Base-by-base conservation (phyloP, 2,888 invertebrate genomes). In the Hirudinaria manillensis region DNA sequence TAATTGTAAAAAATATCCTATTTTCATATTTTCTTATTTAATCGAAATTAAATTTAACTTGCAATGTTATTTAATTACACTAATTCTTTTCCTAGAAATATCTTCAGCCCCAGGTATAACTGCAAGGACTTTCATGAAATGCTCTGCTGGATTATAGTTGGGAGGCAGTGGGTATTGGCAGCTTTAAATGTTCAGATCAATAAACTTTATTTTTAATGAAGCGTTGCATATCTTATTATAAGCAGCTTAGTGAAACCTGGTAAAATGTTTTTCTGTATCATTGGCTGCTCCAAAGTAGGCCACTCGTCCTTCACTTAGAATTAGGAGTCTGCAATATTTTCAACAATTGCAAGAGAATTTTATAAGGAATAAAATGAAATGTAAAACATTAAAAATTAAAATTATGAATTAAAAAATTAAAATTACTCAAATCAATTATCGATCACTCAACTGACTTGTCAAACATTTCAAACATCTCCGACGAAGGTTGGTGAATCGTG, bases 401-500 rank as follows among this genome's bases (percentile, higher is more conserved):
- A n/a, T 10, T 36, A 3, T 36, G 3, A 36, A 36, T 36, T n/a
- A n/a, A n/a, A n/a, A n/a, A n/a, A n/a, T n/a, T n/a, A n/a, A n/a
- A n/a, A n/a, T n/a, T n/a, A n/a, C n/a, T n/a, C n/a, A n/a, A n/a
- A n/a, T n/a, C 10, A 10, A 10, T 36, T 36, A 36, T 16, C 6
- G 16, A 1, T n/a, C 10, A 32, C 3, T 6, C 21, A 34, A 34
- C 32, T 34, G 32, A 86, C 82, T 85, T 92, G 85, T 95, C 93
- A 82, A 96, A 96, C 87, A 94, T 89, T 34, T 91, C 90, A 83
- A 92, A 96, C 34, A 88, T 84, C 85, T 96, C 89, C 1, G 88
- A 88, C 0, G 92, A 89, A 0, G 97, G 96, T 85, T 97, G 97
- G 87, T 97, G 96, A 79, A 97, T 93, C 0, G 96, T 96, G 81